Percentiles rank a stretch among this genome's conserved stretches.
Conservation (phyloP, 2,113 vertebrate genomes). For the Scortum barcoo region DNA sequence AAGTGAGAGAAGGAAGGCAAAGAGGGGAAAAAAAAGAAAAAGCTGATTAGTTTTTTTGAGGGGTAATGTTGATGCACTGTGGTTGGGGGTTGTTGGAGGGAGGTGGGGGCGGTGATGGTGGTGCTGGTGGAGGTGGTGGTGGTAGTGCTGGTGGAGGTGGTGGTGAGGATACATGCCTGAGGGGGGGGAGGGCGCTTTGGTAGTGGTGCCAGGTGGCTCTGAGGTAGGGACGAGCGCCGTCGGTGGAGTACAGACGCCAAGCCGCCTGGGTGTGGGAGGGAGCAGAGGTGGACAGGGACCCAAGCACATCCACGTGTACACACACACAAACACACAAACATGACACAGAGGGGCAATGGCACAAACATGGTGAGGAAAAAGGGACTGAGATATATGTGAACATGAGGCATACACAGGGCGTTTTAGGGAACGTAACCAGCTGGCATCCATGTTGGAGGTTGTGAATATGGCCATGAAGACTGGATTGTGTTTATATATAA, state of each 20-base stretch:
- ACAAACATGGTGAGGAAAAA: slow-evolving; percentile 62
- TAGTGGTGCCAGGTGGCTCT: slow-evolving; percentile 89
- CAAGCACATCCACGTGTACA: slow-evolving; percentile 40
- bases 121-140: slow-evolving; percentile 7
- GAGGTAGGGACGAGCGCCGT: slow-evolving; percentile 87
- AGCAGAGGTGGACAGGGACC: slow-evolving; percentile 60
- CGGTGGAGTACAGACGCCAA: slow-evolving; percentile 91
- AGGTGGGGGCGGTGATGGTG: slow-evolving; percentile 4
- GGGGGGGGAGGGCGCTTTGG: slow-evolving; percentile 88
- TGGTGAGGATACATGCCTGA: slow-evolving; percentile 89
- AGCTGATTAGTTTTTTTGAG: slow-evolving; percentile 87
- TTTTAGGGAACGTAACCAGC: slow-evolving; percentile 28
- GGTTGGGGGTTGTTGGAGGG: slow-evolving; percentile 30
- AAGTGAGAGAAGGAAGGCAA: slow-evolving; percentile 82
- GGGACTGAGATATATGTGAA: slow-evolving; percentile 47
- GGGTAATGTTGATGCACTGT: slow-evolving; percentile 76
- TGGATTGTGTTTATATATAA: not conserved
- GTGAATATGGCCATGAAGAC: fast-evolving
- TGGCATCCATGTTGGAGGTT: slow-evolving; percentile 54
- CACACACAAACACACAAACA: slow-evolving; percentile 31
- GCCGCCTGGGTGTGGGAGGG: slow-evolving; percentile 86
- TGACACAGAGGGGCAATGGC: slow-evolving; percentile 50
- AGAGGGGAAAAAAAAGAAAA: slow-evolving; percentile 75
- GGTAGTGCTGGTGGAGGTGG: slow-evolving; percentile 48
- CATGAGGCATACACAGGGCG: slow-evolving; percentile 11